Conservation (phyloP, 2,113 vertebrate genomes). For the Malurus alboscapulatus region DNA sequence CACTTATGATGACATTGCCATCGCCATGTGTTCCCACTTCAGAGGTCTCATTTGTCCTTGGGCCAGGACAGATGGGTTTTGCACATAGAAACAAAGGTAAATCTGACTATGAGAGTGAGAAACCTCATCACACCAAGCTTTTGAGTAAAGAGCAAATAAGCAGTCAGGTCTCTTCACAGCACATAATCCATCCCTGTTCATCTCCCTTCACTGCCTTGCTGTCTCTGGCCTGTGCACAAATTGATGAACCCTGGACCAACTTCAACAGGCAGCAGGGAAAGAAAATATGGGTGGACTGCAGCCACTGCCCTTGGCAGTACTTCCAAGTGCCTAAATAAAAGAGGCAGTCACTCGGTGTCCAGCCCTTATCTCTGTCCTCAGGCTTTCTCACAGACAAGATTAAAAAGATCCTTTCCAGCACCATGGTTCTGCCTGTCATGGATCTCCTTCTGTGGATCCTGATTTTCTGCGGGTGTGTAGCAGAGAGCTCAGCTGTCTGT, state of each 20-base stretch:
- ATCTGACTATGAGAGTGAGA: background rate
- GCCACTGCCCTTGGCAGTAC: background rate
- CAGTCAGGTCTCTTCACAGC: background rate
- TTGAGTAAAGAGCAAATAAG: background rate
- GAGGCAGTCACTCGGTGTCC: background rate
- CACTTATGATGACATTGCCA: background rate
- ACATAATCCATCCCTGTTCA: background rate
- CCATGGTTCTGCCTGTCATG: background rate
- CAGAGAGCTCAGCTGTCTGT: background rate
- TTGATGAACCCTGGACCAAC: background rate
- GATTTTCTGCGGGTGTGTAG: background rate
- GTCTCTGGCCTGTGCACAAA: background rate
- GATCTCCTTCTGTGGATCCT: background rate
- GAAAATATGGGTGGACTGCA: background rate
- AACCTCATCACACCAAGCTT: background rate
- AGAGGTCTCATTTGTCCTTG: background rate
- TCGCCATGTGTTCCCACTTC: background rate
- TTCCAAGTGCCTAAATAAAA: background rate
- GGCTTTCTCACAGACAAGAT: background rate
- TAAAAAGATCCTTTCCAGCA: background rate
- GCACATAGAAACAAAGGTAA: background rate
- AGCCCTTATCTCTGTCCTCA: background rate
- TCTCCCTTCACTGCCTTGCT: background rate
- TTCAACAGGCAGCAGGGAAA: background rate
- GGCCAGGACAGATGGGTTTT: background rate